These are phyloP conservation scores for Theretra japonica DNA, from an alignment of 2,888 invertebrate genomes.

Conservation along the genomic window DNA sequence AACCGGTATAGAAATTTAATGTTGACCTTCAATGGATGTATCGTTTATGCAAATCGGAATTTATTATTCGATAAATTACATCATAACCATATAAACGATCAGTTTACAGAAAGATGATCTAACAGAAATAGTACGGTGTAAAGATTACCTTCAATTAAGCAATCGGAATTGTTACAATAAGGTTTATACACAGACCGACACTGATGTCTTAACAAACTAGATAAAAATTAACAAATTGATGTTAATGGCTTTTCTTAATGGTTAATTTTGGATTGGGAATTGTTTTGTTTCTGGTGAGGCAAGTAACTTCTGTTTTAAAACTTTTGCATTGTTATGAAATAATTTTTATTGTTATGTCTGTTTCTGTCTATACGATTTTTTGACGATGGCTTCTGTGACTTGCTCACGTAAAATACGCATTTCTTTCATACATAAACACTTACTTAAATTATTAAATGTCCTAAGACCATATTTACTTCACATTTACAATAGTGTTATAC, in stretches of 20 bases:
- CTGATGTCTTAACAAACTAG: constrained; percentile 17
- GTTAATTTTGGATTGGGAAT: constrained; percentile 11
- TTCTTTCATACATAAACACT: too few species aligned
- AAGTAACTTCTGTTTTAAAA: background rate
- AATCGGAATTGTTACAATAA: constrained; percentile 2
- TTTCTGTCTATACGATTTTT: background rate
- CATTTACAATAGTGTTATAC: too few species aligned
- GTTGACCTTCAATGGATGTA: background rate
- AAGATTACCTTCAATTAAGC: background rate
- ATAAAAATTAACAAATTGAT: constrained; percentile 25
- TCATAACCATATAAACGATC: background rate
- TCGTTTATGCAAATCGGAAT: background rate
- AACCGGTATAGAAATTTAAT: constrained; percentile 9
- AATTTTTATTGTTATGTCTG: too few species aligned
- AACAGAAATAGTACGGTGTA: background rate
- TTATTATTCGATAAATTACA: background rate
- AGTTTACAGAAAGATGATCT: background rate
- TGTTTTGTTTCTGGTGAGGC: constrained; percentile 20
- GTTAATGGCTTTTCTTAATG: constrained; percentile 11
- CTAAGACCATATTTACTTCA: too few species aligned
- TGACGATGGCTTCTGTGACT: too few species aligned
- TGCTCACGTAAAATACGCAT: too few species aligned
- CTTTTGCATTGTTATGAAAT: constrained; percentile 10
- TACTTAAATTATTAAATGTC: too few species aligned
- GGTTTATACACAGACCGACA: background rate